Base-by-base conservation (phyloP, 2,113 vertebrate species). In the Trogon surrucura region DNA sequence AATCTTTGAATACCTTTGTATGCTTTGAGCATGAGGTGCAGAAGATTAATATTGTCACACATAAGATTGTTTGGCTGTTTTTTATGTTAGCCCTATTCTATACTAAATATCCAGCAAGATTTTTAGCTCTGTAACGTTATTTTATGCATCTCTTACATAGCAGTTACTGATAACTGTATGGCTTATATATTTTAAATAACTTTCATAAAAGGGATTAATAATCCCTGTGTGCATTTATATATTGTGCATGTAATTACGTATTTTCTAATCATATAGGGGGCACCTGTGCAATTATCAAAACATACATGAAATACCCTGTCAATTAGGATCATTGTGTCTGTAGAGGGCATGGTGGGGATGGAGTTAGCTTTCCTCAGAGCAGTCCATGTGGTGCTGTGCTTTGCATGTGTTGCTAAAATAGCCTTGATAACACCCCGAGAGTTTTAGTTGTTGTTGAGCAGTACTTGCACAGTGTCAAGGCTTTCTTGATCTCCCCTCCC, bases 271-370 rank as follows among this genome's bases (percentile, higher is more conserved):
- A 30, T 41, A 18, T 3, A 32, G 5, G 16, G 16, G 2, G 5
- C 27, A 72, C 54, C 38, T 56, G 20, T n/a, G 32, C 20, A 36
- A 36, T 26, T 67, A 25, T 45, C 23, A 25, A 50, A 38, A 44
- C 15, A 26, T 36, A 27, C 3, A 16, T 48, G 29, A 74, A 16
- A 81, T 13, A 54, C 13, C 14, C 5, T 32, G 54, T 36, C 16
- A 65, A 6, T 65, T 29, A 23, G 16, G 17, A 21, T 38, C 21
- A 54, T 32, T 22, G 1, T 18, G 4, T 47, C 44, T 80, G 32
- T 23, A 54, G 30, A 27, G 30, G 5, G 5, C 8, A 34, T 23
- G 16, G 9, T 1, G 0, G 9, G 12, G 21, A 30, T 44, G 11
- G 20, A 48, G 25, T 30, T 45, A 57, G 27, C 6, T 10, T 67